Evolutionary conservation across 2,888 invertebrate species (phyloP), one percentile per base, ranked within the genome.

Genomic region (Nomada hirtipes): DNA sequence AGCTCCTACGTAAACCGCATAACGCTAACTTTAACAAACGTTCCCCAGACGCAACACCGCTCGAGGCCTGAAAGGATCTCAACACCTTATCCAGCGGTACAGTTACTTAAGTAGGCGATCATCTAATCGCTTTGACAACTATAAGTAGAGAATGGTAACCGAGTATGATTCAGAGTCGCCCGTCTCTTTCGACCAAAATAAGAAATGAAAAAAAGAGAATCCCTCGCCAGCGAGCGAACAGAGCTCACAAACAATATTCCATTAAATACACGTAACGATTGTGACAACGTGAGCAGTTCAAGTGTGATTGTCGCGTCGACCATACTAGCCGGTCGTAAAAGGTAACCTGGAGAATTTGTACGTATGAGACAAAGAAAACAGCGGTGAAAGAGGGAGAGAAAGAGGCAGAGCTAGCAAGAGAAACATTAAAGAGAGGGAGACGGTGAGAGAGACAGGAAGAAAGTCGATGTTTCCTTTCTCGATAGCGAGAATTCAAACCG

Each of bases 401-500:
- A 4, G 23, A 10, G 59, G 23, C 36, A 20, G 50, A 36, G 20
- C 18, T 7, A 57, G 50, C 15, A 29, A 15, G 15, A 57, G 55
- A 20, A 9, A 42, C n/a, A 47, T 55, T 18, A 52, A 36, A 29
- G 44, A 23, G 36, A 29, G 42, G 36, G 65, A 76, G 79, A 83
- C 52, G 53, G 79, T 42, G 69, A 83, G 70, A 79, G 71, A 76
- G 83, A 83, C 75, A 83, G 83, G 79, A 74, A 84, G 84, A 84
- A 79, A 84, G 83, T 82, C 68, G 83, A 83, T 78, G 83, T 86
- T 87, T 87, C 86, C 87, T 87, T 75, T 78, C 80, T 80, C 85
- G 89, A 90, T 89, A 89, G 83, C 89, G 87, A 90, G 89, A 89
- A 90, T 89, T 86, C 88, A 87, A 91, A 91, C 91, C 91, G 90